Base-by-base conservation (phyloP, 2,797 vertebrate species). In the Sebastiscus tertius region DNA sequence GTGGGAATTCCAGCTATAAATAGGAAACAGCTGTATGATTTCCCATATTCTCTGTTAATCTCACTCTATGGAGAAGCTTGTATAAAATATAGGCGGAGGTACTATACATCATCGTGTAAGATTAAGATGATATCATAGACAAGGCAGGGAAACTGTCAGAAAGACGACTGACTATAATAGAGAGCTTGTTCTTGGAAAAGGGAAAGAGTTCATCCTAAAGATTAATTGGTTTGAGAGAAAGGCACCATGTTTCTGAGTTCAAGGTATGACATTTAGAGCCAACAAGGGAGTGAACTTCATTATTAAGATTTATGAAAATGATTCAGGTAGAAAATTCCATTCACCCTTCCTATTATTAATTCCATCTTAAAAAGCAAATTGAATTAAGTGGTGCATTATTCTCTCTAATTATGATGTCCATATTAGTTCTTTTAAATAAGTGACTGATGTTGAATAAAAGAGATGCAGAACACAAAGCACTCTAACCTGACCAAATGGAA, bases 261-360 rank as follows among this genome's bases (percentile, higher is more conserved):
- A 89, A 93, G 84, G 89, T 93, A 81, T 95, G 94, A 94, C 94
- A 95, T 95, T 96, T 94, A 89, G 87, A 94, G 91, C 92, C 93
- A 95, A 93, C 92, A 90, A 88, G 87, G 89, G 87, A 93, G 79
- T 88, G 91, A 95, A 95, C 94, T 95, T 95, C 93, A 96, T 96
- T 95, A 96, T 93, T 87, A 87, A 93, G 94, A 95, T 93, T 94
- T 95, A 95, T 95, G 92, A 94, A 94, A 94, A 93, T 83, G 82
- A 94, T 93, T 94, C 92, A 89, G 89, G 86, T 89, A 86, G 74
- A 90, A 93, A 91, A 92, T 92, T 93, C 83, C 79, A 79, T 93
- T 93, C 90, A 89, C 79, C 67, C 80, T 12, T 58, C 83, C 81
- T 75, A 84, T 95, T 95, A 95, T 95, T 92, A 94, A 90, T 89